phyloP scores from a whole-genome alignment of 2,113 vertebrate genomes.

The Grammatotria lemairii region DNA sequence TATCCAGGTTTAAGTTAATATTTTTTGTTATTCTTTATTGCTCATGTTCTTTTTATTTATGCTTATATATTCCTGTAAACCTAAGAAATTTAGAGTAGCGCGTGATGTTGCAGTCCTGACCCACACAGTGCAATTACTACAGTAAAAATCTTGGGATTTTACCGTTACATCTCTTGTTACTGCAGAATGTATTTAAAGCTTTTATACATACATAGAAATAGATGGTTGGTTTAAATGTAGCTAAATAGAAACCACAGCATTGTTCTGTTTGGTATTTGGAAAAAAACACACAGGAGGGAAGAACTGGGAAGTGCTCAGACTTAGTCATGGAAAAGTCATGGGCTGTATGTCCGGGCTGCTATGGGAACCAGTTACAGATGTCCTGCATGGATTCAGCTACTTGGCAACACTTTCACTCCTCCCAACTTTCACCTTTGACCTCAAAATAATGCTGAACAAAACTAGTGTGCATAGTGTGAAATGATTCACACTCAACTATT shows the following conservation, averaged over 20 bases:
- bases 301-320: not conserved
- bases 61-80: not conserved
- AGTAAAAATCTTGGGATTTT: not conserved
- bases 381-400: not conserved
- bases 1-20: not conserved
- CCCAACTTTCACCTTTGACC: conserved; percentile 13
- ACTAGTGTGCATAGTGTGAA: not conserved
- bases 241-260: not conserved
- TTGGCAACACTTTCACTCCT: not conserved
- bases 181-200: not conserved
- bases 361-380: not conserved
- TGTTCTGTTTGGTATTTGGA: not conserved
- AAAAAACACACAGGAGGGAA: not conserved
- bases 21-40: not conserved
- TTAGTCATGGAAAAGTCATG: not conserved
- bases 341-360: not conserved
- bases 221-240: not conserved
- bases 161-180: not conserved
- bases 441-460: conserved; percentile 8
- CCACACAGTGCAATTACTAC: not conserved
- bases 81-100: not conserved
- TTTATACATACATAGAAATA: not conserved
- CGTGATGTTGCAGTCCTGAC: not conserved
- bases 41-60: conserved; percentile 24
- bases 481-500: not conserved